Evolutionary conservation across 2,888 invertebrate species (phyloP), one percentile per base, ranked within the genome.

Genomic region (Cheilosia scutellata): DNA sequence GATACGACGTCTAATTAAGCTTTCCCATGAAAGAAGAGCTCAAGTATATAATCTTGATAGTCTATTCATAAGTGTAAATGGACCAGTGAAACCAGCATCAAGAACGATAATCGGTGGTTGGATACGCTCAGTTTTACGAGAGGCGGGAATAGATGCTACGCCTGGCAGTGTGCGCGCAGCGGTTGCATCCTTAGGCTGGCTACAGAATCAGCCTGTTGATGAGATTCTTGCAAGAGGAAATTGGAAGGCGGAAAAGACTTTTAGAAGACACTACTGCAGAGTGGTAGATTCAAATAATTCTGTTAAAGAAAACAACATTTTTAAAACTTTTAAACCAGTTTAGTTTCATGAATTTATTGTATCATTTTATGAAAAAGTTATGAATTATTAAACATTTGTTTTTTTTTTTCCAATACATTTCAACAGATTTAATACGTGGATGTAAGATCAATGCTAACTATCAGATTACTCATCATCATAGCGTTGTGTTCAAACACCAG

Each of bases 81-180:
- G 49, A 51, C 60, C 27, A 16, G 31, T 40, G 16, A 47, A 6
- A 25, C 58, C 49, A 25, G 71, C 58, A 13, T 58, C 71, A 25
- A 60, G 29, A 40, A 33, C 72, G 55, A 4, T 63, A 31, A 63
- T 55, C 11, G 57, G 65, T 27, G 47, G 47, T 27, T 68, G 68
- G 55, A 49, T 66, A 49, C 40, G 66, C 37, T 31, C 20, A 31
- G 60, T 51, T 7, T 57, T 60, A 9, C 25, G 62, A 40, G 62
- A 63, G 9, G 47, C 55, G 1, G 63, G 55, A 13, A 47, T 62
- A 9, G 55, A 63, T 29, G 62, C 55, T 13, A 25, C 63, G 27
- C 63, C 55, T 1, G 74, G 63, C 27, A 72, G 62, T 31, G 31
- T 62, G n/a, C 16, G 62, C 31, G 60, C 53, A 55, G 62, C 63